Evolutionary conservation across 2,888 invertebrate species (phyloP).

Genomic region (Conus canariensis): DNA sequence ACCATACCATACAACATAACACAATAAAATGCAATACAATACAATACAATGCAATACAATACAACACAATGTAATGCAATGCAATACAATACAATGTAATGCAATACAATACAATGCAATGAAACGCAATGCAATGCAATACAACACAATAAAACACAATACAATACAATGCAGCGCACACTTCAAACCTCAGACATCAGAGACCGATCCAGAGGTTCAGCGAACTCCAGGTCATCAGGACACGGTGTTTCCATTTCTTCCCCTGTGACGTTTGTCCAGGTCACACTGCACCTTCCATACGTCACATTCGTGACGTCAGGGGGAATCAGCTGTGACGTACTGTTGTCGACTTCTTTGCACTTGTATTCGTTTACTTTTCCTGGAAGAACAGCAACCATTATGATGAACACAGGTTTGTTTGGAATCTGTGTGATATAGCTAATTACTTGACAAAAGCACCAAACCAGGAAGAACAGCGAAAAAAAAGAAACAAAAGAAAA

Average conservation of each 20-base stretch:
- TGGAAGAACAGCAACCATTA: neutral
- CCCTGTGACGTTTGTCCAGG: constrained; percentile 28
- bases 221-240: constrained; percentile 28
- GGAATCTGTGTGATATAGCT: too few relatives aligned
- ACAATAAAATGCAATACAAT: too few relatives aligned
- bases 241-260: neutral
- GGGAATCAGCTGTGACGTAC: neutral
- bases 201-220: constrained; percentile 28
- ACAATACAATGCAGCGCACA: neutral
- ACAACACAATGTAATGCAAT: too few relatives aligned
- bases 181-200: constrained; percentile 36
- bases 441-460: neutral
- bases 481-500: too few relatives aligned
- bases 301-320: constrained; percentile 36
- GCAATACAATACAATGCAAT: too few relatives aligned
- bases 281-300: constrained; percentile 37
- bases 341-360: constrained; percentile 14
- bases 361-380: constrained; percentile 25
- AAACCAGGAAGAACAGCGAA: neutral
- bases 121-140: too few relatives aligned
- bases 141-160: neutral
- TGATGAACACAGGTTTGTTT: too few relatives aligned
- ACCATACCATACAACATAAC: too few relatives aligned
- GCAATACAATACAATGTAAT: too few relatives aligned
- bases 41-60: neutral